Base-by-base conservation (phyloP, 2,888 invertebrate species). In the Perithous albicinctus region DNA sequence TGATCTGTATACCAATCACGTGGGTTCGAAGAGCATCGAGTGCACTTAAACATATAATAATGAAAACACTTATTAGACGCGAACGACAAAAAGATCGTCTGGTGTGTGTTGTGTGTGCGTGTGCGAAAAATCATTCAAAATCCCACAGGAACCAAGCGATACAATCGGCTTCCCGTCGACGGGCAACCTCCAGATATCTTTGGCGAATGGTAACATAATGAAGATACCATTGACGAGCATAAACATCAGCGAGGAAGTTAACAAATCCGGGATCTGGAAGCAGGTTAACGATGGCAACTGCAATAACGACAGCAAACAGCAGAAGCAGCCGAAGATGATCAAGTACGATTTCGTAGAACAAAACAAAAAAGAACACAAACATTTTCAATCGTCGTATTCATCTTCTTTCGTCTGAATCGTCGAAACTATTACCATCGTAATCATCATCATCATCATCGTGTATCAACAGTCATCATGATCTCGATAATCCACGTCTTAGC, bases 241-340 rank as follows among this genome's bases (percentile, higher is more conserved):
- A 87, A 98, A 98, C 92, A 97, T 98, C 90, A 96, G 98, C 5
- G 98, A 99, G 92, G 99, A 99, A 93, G 97, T 99, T 76, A 97
- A 98, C 91, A 97, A 97, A 92, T 97, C 97, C 32, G 97, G 98
- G 38, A 97, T 99, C 89, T 99, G 99, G 99, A 97, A 97, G 90
- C 97, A 97, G 93, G 96, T 97, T 12, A 97, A 97, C 91, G 96
- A 96, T 88, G 94, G 94, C 83, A 95, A 95, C 89, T 93, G 94
- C 80, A 94, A 94, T 85, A 93, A 94, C 64, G 78, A 82, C 89
- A 72, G 48, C 46, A 77, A 80, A 35, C 72, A 77, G 51, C 66
- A 41, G 35, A 92, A 91, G 66, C 88, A 90, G 59, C 73, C 84
- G 2, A 92, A 91, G 76, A 70, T 88, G 67, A 91, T 90, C 73